Conservation (phyloP, 2,113 vertebrate species). For the Ploceus nigricollis region DNA sequence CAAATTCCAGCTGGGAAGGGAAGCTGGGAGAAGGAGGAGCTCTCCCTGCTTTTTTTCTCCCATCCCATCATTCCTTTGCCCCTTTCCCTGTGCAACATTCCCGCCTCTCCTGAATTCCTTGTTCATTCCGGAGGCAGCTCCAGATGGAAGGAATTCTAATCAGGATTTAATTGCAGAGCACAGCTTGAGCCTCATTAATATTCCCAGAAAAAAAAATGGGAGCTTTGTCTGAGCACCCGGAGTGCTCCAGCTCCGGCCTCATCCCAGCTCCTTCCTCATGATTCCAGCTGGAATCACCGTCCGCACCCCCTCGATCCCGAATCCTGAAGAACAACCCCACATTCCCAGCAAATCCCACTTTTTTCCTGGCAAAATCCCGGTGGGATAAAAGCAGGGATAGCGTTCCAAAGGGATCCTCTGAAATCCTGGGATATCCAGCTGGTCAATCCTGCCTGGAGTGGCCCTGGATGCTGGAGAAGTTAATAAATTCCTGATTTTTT, state of each 20-base stretch:
- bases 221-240: not conserved
- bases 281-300: not conserved
- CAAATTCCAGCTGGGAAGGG: not conserved
- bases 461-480: not conserved
- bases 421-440: not conserved
- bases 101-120: not conserved
- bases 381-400: not conserved
- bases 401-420: fast-evolving
- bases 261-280: not conserved
- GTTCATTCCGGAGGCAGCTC: not conserved
- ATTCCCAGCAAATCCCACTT: not conserved
- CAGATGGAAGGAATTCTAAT: conserved; percentile 64
- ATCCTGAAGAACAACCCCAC: not conserved
- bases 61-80: not conserved
- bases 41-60: fast-evolving
- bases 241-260: not conserved
- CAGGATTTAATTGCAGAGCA: conserved; percentile 68
- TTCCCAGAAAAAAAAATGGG: not conserved
- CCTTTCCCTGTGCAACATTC: not conserved
- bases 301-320: fast-evolving
- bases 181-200: conserved; percentile 71
- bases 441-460: fast-evolving
- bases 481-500: not conserved
- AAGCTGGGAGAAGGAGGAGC: not conserved
- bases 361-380: not conserved